Base-by-base conservation (phyloP, 2,113 vertebrate species). In the Thomomys bottae region DNA sequence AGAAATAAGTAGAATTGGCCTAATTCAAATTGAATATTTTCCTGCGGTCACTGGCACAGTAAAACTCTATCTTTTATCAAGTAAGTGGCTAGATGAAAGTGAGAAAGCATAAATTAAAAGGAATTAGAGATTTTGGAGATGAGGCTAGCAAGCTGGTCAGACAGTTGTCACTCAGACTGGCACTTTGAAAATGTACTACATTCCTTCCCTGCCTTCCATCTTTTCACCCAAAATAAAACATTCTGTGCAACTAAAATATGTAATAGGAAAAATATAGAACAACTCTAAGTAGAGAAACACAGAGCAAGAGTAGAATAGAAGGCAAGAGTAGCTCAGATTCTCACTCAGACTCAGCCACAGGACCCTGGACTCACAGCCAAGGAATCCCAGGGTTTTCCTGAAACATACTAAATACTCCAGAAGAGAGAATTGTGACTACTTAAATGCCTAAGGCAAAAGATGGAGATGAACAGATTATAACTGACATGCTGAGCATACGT, bases 11-110 rank as follows among this genome's bases (percentile, higher is more conserved):
- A 93, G 76, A 92, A 90, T 42, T 71, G 87, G 84, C 68, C 84
- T 94, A 93, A 94, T 90, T 91, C 67, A 93, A 96, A 84, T 49
- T 24, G 72, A 94, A 90, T 96, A 92, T 93, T 95, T 85, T 94
- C 90, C 84, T 40, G 63, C 90, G 64, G 72, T 77, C 88, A 92
- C 32, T 64, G 54, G 64, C 49, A 75, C 70, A 92, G 64, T 45
- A 67, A 94, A 92, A 84, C 1, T 20, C 24, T 68, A 64, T 90
- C 71, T 93, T 94, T 71, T 45, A 87, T 78, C 40, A 59, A 88
- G 86, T 88, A 85, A 84, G 76, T 84, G 21, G 67, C 36, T 90
- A 34, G 67, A 92, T 75, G 81, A 93, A 92, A 78, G 87, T 88
- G 68, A 90, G 3, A 12, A 61, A 59, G 59, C 88, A 90, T 95